phyloP scores from a whole-genome alignment of 2,888 invertebrate species.

The Ethmia dodecea region DNA sequence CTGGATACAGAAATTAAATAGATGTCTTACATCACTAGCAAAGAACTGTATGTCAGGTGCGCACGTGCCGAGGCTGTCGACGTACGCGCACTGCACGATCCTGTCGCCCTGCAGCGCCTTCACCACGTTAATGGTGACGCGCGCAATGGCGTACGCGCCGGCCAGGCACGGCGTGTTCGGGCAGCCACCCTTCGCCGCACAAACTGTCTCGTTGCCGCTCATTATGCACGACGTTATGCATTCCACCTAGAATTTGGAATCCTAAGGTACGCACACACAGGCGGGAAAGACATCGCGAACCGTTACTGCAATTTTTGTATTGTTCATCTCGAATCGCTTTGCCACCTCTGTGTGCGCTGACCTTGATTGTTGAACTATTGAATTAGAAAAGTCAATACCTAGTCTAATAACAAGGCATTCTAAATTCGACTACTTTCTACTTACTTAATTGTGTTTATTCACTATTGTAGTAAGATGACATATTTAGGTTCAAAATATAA shows the following conservation, averaged over 20 bases:
- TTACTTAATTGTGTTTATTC: too few relatives aligned
- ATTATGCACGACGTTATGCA: slow-evolving; percentile 64
- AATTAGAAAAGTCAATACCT: too few relatives aligned
- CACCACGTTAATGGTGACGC: slow-evolving; percentile 56
- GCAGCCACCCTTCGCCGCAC: slow-evolving; percentile 43
- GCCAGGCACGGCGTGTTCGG: slow-evolving; percentile 51
- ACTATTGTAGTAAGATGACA: too few relatives aligned
- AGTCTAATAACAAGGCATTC: too few relatives aligned
- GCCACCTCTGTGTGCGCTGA: too few relatives aligned
- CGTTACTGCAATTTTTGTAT: too few relatives aligned
- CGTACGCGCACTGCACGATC: slow-evolving; percentile 55
- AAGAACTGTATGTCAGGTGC: slow-evolving; percentile 64
- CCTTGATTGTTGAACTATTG: too few relatives aligned
- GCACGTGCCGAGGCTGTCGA: slow-evolving; percentile 53
- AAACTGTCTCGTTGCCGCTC: slow-evolving; percentile 53
- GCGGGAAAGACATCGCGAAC: too few relatives aligned
- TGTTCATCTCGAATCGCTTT: background rate
- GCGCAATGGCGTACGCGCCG: slow-evolving; percentile 60
- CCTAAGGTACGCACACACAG: too few relatives aligned
- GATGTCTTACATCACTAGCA: slow-evolving; percentile 52
- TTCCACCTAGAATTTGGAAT: slow-evolving; percentile 40
- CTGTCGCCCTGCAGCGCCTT: slow-evolving; percentile 51
- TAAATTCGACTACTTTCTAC: too few relatives aligned
- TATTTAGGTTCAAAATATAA: too few relatives aligned
- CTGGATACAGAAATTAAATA: too few relatives aligned